Evolutionary conservation across 2,113 vertebrate species (phyloP).

Genomic region (Plecturocebus donacophilus): DNA sequence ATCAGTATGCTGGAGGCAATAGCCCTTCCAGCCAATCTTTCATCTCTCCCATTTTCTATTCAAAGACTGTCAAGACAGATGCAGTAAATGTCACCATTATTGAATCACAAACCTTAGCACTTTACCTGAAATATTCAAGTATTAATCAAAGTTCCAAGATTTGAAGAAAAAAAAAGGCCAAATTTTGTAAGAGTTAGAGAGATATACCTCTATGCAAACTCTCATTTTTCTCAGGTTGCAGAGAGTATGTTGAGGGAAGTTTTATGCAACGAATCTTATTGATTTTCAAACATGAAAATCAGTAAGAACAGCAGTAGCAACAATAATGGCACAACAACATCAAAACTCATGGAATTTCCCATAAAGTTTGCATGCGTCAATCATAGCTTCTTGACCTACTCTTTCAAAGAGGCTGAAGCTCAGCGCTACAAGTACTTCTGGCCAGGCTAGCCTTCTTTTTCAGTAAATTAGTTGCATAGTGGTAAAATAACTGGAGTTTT

Average conservation of each 20-base stretch:
- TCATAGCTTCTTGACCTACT: not conserved
- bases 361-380: not conserved
- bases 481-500: not conserved
- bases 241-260: not conserved
- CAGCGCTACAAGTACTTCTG: not conserved
- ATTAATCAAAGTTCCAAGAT: constrained; percentile 82
- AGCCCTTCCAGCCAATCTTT: constrained; percentile 76
- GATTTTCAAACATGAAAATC: constrained; percentile 39
- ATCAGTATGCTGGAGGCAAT: constrained; percentile 70
- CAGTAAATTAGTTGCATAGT: not conserved
- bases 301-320: not conserved
- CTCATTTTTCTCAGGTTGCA: not conserved
- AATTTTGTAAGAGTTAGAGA: not conserved
- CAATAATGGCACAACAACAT: not conserved
- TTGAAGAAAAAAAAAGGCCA: constrained; percentile 57
- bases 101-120: constrained; percentile 80
- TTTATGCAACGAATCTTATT: not conserved
- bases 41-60: constrained; percentile 80
- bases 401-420: constrained; percentile 1
- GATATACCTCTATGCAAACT: constrained; percentile 21
- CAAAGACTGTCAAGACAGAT: constrained; percentile 78
- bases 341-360: constrained; percentile 35
- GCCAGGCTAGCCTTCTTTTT: not conserved
- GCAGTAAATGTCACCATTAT: constrained; percentile 81
- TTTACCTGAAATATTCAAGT: constrained; percentile 80